These are phyloP conservation scores for Sebastiscus tertius DNA, from an alignment of 2,797 vertebrate species.

Conservation along the genomic window DNA sequence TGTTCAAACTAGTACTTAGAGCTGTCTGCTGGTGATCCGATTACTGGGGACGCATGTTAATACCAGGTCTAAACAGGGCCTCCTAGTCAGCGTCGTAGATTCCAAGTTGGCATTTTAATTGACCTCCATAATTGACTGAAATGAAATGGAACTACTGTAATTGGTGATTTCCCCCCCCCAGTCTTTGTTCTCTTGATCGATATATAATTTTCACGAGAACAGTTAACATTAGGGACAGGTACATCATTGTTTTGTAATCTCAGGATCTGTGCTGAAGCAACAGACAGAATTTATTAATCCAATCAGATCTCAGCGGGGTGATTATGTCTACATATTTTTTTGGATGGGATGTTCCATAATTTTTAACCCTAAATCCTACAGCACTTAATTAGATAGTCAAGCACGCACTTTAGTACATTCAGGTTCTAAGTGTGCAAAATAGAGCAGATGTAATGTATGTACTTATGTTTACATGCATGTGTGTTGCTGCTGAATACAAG, in stretches of 20 bases:
- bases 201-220: conserved; percentile 43
- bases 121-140: conserved; percentile 47
- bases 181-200: conserved; percentile 54
- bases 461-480: conserved; percentile 82
- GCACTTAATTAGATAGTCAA: conserved; percentile 81
- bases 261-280: conserved; percentile 77
- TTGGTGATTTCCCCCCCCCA: conserved; percentile 25
- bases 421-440: conserved; percentile 80
- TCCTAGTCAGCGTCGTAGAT: conserved; percentile 23
- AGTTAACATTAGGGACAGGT: conserved; percentile 57
- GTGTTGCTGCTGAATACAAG: conserved; percentile 78
- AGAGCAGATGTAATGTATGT: conserved; percentile 81
- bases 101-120: conserved; percentile 46
- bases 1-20: too few relatives aligned
- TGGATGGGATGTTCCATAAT: conserved; percentile 59
- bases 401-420: conserved; percentile 83
- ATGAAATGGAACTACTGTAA: conserved; percentile 57
- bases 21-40: too few relatives aligned
- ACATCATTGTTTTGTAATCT: conserved; percentile 74
- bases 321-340: conserved; percentile 49
- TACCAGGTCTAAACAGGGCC: too few relatives aligned
- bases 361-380: conserved; percentile 70
- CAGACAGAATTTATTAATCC: conserved; percentile 70
- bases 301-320: conserved; percentile 72
- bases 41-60: too few relatives aligned